Percentiles rank a stretch among this genome's conserved stretches.
These are phyloP conservation scores for Diadromus collaris DNA, from an alignment of 2,888 invertebrate species.

Conservation along the genomic window DNA sequence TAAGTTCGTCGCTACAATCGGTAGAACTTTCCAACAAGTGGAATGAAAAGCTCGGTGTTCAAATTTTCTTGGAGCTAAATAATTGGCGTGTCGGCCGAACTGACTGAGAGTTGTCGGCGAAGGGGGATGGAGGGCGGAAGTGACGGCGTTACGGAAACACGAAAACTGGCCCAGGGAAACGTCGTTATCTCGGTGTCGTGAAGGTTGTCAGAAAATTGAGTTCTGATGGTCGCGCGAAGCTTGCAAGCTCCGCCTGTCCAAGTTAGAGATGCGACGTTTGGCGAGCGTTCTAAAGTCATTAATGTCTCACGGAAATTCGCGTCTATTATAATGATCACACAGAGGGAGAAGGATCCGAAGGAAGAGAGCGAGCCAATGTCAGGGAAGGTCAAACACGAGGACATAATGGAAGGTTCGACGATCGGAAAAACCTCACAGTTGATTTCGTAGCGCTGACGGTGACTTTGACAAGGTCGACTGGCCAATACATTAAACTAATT, in stretches of 20 bases:
- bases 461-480: conserved; percentile 8
- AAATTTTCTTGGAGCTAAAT: background rate
- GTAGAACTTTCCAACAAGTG: background rate
- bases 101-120: background rate
- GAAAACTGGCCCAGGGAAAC: conserved; percentile 28
- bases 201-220: conserved; percentile 31
- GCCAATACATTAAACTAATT: conserved; percentile 20
- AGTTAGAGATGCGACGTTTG: conserved; percentile 19
- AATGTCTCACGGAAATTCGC: conserved; percentile 24
- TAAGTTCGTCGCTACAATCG: background rate
- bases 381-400: background rate
- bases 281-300: conserved; percentile 40
- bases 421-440: conserved; percentile 6
- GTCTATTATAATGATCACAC: background rate
- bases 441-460: background rate
- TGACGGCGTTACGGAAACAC: background rate
- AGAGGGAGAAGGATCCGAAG: background rate
- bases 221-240: conserved; percentile 9
- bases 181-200: conserved; percentile 34
- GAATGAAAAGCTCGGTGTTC: background rate
- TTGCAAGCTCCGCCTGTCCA: conserved; percentile 1
- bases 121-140: background rate
- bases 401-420: conserved; percentile 8
- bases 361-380: background rate
- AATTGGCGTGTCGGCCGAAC: too few species aligned